phyloP scores from a whole-genome alignment of 2,797 vertebrate genomes.

The Poliocrania exsul region DNA sequence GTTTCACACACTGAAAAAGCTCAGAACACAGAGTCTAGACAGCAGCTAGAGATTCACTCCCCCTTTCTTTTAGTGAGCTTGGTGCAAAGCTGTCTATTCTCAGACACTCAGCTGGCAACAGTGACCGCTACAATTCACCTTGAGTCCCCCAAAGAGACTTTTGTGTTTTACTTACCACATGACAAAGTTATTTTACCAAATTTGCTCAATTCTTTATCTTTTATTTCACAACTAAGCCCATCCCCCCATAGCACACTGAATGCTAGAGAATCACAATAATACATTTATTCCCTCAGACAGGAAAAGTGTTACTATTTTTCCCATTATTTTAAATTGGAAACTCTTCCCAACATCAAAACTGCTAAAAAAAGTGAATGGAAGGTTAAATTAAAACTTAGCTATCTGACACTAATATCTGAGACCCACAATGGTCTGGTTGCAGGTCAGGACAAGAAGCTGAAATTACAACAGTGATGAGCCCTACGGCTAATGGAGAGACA shows the following conservation, averaged over 20 bases:
- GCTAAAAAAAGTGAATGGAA: background rate
- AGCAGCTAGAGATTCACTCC: background rate
- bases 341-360: background rate
- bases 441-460: background rate
- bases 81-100: background rate
- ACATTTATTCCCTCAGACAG: background rate
- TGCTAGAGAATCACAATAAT: background rate
- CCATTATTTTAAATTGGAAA: background rate
- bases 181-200: background rate
- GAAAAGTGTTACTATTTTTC: background rate
- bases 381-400: background rate
- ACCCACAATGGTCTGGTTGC: background rate
- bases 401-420: background rate
- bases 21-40: background rate
- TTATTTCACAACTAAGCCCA: background rate
- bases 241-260: fast-evolving
- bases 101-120: background rate
- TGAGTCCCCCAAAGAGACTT: background rate
- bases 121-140: background rate
- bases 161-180: background rate
- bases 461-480: background rate
- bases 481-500: background rate
- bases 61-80: background rate
- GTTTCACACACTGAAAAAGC: background rate
- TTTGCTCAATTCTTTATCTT: background rate